Base-by-base conservation (phyloP, 2,797 vertebrate species). In the Ctenosaura bakeri region DNA sequence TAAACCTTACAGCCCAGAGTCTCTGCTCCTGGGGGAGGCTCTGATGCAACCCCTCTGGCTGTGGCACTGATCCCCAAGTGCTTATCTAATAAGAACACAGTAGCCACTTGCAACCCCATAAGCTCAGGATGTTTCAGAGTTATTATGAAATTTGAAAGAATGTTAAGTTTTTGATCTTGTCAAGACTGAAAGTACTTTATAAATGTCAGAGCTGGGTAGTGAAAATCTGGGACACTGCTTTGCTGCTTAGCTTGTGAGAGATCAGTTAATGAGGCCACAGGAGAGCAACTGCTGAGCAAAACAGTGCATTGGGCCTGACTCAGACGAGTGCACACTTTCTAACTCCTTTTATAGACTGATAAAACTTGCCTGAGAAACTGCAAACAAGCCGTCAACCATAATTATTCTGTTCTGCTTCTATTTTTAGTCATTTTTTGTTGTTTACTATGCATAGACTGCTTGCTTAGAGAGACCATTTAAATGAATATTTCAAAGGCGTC, bases 251-350 rank as follows among this genome's bases (percentile, higher is more conserved):
- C 91, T 92, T 91, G 88, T 0, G 4, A 94, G 91, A 94, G 91
- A 92, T 88, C 66, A 0, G 94, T 95, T 98, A 98, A 97, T 96
- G 96, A 98, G 97, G 96, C 97, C 97, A 96, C 97, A 92, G 87
- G 97, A 97, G 97, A 97, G 91, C 90, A 76, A 71, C 54, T 8
- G 92, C 87, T 0, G 4, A 88, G 93, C 85, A 14, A 42, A 90
- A 87, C 0, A 0, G 90, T 1, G 0, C 13, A 32, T 87, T 92
- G 90, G 90, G 59, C 92, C 86, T 86, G 89, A 92, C 90, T 91
- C 16, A 0, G 4, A 0, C 1, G 94, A 91, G 73, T 90, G 84
- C 0, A 6, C 16, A 54, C 77, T 84, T 91, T 87, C 35, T 38
- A 0, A 0, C 1, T 6, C 91, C 80, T 76, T 87, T 89, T 76